Percentiles rank a stretch among this genome's conserved stretches.
Conservation (phyloP, 2,888 invertebrate species). For the Myopa tessellatipennis region DNA sequence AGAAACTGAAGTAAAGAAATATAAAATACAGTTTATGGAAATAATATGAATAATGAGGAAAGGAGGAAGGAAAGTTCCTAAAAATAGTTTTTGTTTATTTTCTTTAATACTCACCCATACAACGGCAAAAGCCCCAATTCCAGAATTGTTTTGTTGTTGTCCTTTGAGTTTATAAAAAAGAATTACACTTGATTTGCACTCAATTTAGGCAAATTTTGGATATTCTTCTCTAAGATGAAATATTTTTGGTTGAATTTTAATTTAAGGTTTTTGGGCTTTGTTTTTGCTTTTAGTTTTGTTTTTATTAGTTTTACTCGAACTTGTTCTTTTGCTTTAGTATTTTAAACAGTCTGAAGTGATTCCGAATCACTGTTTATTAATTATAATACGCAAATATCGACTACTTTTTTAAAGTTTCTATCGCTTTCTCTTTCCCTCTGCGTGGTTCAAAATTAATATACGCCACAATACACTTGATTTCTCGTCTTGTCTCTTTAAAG, state of each 20-base stretch:
- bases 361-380: no score
- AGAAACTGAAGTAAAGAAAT: no score
- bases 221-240: not conserved
- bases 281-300: conserved; percentile 27
- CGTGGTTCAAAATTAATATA: no score
- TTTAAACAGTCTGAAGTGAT: no score
- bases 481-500: not conserved
- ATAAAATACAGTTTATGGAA: no score
- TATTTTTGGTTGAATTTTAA: conserved; percentile 4
- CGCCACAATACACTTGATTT: not conserved
- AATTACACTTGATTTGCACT: conserved; percentile 25
- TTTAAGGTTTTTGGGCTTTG: conserved; percentile 5
- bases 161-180: conserved; percentile 48
- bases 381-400: no score
- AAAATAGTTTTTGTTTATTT: conserved; percentile 14
- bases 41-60: not conserved
- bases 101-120: conserved; percentile 70
- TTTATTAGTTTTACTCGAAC: not conserved
- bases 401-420: no score
- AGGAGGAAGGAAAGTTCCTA: not conserved
- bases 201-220: not conserved
- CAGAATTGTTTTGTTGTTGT: conserved; percentile 56
- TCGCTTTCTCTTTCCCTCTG: no score
- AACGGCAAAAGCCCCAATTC: conserved; percentile 69
- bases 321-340: conserved; percentile 3